phyloP scores from a whole-genome alignment of 2,113 vertebrate genomes.

The Colistium nudipinnis region DNA sequence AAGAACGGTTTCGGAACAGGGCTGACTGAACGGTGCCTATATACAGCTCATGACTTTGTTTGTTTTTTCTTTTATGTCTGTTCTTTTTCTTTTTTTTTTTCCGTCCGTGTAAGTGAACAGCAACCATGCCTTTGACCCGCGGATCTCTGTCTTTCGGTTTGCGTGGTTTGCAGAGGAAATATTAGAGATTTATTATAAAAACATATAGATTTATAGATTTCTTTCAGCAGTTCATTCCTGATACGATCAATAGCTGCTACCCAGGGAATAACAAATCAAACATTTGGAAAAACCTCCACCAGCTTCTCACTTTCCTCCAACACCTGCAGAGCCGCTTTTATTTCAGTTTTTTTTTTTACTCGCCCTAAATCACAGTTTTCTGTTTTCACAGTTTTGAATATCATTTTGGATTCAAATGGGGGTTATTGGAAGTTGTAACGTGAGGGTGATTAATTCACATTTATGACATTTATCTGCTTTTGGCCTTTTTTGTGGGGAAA shows the following conservation, averaged over 20 bases:
- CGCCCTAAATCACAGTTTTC: too few relatives aligned
- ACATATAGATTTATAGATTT: too few relatives aligned
- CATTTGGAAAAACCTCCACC: slow-evolving; percentile 31
- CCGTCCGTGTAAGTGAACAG: too few relatives aligned
- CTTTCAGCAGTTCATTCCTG: slow-evolving; percentile 34
- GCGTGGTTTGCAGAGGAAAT: slow-evolving; percentile 32
- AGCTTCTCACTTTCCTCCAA: slow-evolving; percentile 27
- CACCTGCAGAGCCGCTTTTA: too few relatives aligned
- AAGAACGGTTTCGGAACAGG: too few relatives aligned
- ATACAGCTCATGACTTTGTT: slow-evolving; percentile 54
- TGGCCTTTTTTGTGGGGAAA: slow-evolving; percentile 30
- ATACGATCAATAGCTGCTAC: slow-evolving; percentile 54
- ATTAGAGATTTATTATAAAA: slow-evolving; percentile 35
- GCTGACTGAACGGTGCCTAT: slow-evolving; percentile 42
- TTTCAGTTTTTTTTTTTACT: too few relatives aligned
- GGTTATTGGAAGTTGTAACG: slow-evolving; percentile 20
- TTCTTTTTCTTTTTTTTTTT: too few relatives aligned
- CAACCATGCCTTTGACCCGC: slow-evolving; percentile 10
- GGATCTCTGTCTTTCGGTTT: neutral
- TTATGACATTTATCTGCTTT: slow-evolving; percentile 45
- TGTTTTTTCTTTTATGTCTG: too few relatives aligned
- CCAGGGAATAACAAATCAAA: slow-evolving; percentile 54
- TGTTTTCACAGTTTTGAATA: too few relatives aligned
- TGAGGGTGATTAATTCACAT: slow-evolving; percentile 31
- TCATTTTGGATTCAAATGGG: too few relatives aligned